These are phyloP conservation scores for Lepilemur septentrionalis DNA, from an alignment of 2,797 vertebrate species.

Conservation along the genomic window DNA sequence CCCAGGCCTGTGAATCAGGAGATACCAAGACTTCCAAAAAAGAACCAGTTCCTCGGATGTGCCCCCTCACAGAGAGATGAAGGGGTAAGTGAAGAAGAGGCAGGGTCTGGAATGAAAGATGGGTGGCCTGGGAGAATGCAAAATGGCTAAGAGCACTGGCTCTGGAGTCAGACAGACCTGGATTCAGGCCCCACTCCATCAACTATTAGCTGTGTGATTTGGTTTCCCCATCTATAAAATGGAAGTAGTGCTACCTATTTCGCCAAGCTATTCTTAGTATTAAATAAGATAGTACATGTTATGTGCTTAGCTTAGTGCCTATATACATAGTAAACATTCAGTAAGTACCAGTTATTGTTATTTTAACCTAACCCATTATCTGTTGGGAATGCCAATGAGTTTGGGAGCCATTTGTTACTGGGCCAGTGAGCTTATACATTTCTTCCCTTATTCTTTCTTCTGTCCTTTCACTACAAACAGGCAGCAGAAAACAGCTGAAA, in stretches of 20 bases:
- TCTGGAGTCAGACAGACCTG: not conserved
- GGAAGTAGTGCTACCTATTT: not conserved
- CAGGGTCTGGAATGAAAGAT: not conserved
- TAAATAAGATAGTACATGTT: not conserved
- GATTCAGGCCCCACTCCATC: not conserved
- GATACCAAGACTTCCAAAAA: slow-evolving; percentile 8
- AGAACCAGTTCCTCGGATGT: slow-evolving; percentile 76
- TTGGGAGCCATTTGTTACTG: not conserved
- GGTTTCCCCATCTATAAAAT: not conserved
- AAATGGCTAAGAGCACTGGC: not conserved
- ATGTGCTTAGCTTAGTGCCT: not conserved
- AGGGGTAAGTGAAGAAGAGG: slow-evolving; percentile 79
- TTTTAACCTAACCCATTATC: not conserved
- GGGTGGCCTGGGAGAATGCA: not conserved
- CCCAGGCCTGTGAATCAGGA: slow-evolving; percentile 20
- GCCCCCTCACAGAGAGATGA: slow-evolving; percentile 79
- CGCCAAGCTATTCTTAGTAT: not conserved
- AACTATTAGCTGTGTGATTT: not conserved
- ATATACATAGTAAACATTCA: not conserved
- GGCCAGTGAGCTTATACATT: not conserved
- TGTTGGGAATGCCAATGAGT: not conserved
- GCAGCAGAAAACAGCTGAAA: slow-evolving; percentile 85
- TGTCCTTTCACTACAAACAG: slow-evolving; percentile 57
- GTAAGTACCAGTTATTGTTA: not conserved
- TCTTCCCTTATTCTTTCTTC: not conserved